Base-by-base conservation (phyloP, 2,113 vertebrate genomes). In the Salvelinus fontinalis region DNA sequence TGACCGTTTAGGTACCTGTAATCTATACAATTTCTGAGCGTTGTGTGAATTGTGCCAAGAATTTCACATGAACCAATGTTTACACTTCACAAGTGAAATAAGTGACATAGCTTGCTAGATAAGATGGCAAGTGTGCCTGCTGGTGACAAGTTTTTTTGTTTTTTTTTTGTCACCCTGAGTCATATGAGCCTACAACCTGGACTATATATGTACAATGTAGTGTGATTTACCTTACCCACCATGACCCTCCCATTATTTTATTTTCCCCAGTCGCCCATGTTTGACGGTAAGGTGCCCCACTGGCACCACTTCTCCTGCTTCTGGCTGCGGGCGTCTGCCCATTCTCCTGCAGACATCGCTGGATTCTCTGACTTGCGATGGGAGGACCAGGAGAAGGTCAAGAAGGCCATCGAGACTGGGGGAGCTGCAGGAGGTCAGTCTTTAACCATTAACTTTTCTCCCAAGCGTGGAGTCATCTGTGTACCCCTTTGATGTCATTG, bases 231-330 rank as follows among this genome's bases (percentile, higher is more conserved):
- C 11, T 16, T 12, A 51, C 49, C 39, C 39, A 39, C 39, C 39
- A 9, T 11, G 39, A 3, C 9, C 39, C 9, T 44, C 9, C 39
- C 5, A 54, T 64, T 20, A 22, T 49, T 44, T 29, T 78, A 12
- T 81, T 5, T 81, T 31, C 79, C 48, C 0, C 83, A 99, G 98
- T 99, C 98, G 0, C 97, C 97, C 71, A 98, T 97, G 96, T 99
- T 98, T 29, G 97, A 99, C 71, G 97, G 97, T 4, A 99, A 98
- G 84, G 95, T 98, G 54, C 97, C 98, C 0, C 97, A 99, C 85
- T 99, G 98, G 97, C 95, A 99, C 87, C 98, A 99, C 86, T 99
- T 97, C 83, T 93, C 97, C 72, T 99, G 98, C 85, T 99, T 99
- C 93, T 99, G 97, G 97, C 97, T 94, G 87, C 86, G 95, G 1